phyloP scores from a whole-genome alignment of 92 coral and sea anemone species.

The Blastomussa wellsi region DNA sequence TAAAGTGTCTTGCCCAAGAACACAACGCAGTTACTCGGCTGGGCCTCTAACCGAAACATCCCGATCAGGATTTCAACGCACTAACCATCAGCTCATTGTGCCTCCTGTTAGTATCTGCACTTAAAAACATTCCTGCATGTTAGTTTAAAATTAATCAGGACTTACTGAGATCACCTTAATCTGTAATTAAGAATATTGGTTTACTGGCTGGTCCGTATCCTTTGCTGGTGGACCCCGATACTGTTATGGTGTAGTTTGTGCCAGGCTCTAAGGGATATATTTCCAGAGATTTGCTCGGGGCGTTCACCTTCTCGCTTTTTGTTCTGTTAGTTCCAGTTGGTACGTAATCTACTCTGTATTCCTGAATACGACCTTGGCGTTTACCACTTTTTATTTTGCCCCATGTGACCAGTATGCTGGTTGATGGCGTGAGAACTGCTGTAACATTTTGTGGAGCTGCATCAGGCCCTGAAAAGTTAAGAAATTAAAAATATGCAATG shows the following conservation, averaged over 20 bases:
- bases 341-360: constrained; percentile 7
- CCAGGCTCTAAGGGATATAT: background rate
- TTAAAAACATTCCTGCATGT: no score
- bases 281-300: background rate
- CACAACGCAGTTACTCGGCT: no score
- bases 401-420: constrained; percentile 34
- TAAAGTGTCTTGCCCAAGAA: no score
- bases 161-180: constrained; percentile 9
- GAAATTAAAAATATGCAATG: no score
- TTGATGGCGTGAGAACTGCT: constrained; percentile 16
- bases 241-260: background rate
- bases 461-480: background rate
- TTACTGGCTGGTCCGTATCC: constrained; percentile 17
- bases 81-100: no score
- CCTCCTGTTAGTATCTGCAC: no score
- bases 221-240: background rate
- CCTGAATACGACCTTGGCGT: background rate
- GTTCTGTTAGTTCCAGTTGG: background rate
- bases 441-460: constrained; percentile 10
- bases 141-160: background rate
- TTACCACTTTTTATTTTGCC: background rate
- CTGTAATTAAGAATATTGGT: background rate
- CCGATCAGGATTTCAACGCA: no score
- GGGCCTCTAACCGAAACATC: no score
- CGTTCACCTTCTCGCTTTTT: background rate